Evolutionary conservation across 2,888 invertebrate species (phyloP), one percentile per base, ranked within the genome.

Genomic region (Caenorhabditis imperialis): DNA sequence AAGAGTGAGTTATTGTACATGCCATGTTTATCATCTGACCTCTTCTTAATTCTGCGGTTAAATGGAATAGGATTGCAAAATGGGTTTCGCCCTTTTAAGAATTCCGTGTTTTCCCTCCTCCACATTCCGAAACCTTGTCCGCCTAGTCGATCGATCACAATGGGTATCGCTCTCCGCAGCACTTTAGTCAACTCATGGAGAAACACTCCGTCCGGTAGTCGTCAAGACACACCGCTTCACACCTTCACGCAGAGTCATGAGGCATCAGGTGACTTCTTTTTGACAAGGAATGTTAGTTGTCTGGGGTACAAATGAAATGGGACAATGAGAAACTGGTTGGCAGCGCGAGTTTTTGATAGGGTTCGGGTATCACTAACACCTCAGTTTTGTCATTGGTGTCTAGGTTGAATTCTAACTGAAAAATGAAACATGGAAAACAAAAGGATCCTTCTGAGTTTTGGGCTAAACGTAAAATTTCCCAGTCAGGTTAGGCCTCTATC

Each of bases 1-100:
- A 79, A 76, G 71, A 69, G 81, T 81, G 44, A 55, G 65, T 72
- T 18, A 30, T 30, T 30, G 30, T 7, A 30, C 6, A 30, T 10
- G 30, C 30, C 30, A 30, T 30, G 30, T 7, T 30, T n/a, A n/a
- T n/a, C n/a, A n/a, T n/a, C n/a, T n/a, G n/a, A n/a, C n/a, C 10
- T 10, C 30, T 30, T 30, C 10, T 10, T 7, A 30, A 30, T 30
- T 30, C 30, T 30, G 6, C 30, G 30, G 30, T 30, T 6, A 30
- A 30, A 7, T 6, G 10, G 30, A 30, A 7, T 30, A 7, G 30
- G 30, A 30, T 7, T 30, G 30, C 7, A 6, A 30, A 10, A 6
- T 30, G 30, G 30, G 30, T 30, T 16, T 8, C 10, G 14, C 2
- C 20, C 16, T 42, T 42, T 42, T 42, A 23, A 25, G 48, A 18